A percentile compares a stretch with the other conserved stretches of the same genome.
Conservation (phyloP, 2,888 invertebrate species). For the Drosophila barbarae region DNA sequence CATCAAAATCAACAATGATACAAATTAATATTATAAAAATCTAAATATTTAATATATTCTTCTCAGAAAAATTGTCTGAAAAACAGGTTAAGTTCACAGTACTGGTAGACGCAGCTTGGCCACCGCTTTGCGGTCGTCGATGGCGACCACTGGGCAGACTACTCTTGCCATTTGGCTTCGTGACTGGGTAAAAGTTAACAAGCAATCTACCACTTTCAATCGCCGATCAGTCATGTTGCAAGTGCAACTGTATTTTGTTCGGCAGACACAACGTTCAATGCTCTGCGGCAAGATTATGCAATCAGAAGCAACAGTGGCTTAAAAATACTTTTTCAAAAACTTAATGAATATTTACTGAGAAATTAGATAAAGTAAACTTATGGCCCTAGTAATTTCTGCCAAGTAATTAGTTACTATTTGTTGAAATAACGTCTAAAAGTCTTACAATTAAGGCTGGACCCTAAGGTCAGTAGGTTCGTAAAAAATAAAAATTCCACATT, state of each 20-base stretch:
- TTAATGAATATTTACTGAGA: not conserved
- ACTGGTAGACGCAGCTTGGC: not conserved
- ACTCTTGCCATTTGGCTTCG: conserved; percentile 18
- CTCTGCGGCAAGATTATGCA: conserved; percentile 44
- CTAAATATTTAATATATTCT: too few species aligned
- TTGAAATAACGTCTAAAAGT: not conserved
- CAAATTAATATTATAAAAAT: too few species aligned
- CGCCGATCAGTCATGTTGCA: conserved; percentile 54
- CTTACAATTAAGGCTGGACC: not conserved
- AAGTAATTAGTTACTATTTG: not conserved
- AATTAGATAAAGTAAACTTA: not conserved
- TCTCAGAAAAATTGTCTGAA: too few species aligned
- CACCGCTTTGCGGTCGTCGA: conserved; percentile 1
- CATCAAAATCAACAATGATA: not conserved
- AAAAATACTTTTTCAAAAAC: not conserved
- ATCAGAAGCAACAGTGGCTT: conserved; percentile 26
- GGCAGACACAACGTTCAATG: conserved; percentile 19
- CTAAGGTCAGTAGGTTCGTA: conserved; percentile 4
- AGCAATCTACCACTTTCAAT: conserved; percentile 55
- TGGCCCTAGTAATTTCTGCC: not conserved
- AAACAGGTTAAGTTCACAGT: not conserved
- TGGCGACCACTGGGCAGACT: conserved; percentile 33
- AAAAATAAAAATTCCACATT: not conserved
- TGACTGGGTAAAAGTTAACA: conserved; percentile 56
- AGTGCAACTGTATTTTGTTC: conserved; percentile 61